A percentile compares a stretch with the other conserved stretches of the same genome.
These are phyloP conservation scores for Hucho hucho DNA, from an alignment of 2,113 vertebrate genomes.

Conservation along the genomic window DNA sequence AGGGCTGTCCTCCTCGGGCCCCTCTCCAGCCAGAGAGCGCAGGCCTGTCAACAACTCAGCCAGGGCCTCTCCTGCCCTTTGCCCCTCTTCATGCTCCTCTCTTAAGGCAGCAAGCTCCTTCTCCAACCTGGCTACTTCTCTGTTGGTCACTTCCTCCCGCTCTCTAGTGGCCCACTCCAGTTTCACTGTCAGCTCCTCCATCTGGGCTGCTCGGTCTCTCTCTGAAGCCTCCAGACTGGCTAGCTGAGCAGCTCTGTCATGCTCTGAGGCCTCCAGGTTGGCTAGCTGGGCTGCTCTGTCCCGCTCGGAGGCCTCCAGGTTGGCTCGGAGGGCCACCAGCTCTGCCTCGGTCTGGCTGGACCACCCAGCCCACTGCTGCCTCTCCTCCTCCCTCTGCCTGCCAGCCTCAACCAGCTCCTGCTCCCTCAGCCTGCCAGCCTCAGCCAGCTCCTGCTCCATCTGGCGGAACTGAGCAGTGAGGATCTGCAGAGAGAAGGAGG, in stretches of 20 bases:
- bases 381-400: constrained; percentile 70
- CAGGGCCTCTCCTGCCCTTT: constrained; percentile 42
- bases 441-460: constrained; percentile 78
- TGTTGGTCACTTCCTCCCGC: constrained; percentile 12
- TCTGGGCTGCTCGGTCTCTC: constrained; percentile 36
- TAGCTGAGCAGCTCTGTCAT: constrained; percentile 37
- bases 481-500: constrained; percentile 64
- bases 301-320: constrained; percentile 36
- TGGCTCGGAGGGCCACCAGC: constrained; percentile 54
- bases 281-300: not conserved
- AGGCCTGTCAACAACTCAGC: constrained; percentile 65
- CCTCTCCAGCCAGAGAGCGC: constrained; percentile 45
- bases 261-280: constrained; percentile 61
- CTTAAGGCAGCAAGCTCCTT: constrained; percentile 59
- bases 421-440: constrained; percentile 67
- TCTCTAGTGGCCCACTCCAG: constrained; percentile 34
- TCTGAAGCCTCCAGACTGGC: constrained; percentile 25
- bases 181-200: constrained; percentile 25
- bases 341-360: constrained; percentile 50
- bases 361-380: constrained; percentile 56
- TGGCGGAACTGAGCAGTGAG: constrained; percentile 81
- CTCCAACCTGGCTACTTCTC: constrained; percentile 52
- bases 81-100: constrained; percentile 36
- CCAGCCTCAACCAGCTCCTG: constrained; percentile 68
- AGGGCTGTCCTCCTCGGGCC: constrained; percentile 31